Base-by-base conservation (phyloP, 2,797 vertebrate species). In the Orestias chungarensis region DNA sequence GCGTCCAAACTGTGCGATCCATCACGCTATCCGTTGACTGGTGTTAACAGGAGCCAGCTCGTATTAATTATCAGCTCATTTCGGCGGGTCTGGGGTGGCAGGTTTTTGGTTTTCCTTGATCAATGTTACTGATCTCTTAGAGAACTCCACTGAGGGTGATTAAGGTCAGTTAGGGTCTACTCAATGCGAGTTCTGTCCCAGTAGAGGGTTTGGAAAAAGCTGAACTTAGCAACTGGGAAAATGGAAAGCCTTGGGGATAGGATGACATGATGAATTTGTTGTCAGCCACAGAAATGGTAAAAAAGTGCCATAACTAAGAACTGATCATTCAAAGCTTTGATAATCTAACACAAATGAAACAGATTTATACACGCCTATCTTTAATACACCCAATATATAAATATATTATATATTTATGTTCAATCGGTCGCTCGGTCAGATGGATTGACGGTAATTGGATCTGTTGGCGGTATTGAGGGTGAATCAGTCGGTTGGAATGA, bases 1-100 rank as follows among this genome's bases (percentile, higher is more conserved):
- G 76, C 74, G 59, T 90, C 90, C 90, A 91, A 86, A 82, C 81
- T 75, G 89, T 89, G 89, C 82, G 76, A 96, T 97, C 95, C 91
- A 95, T 96, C 95, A 95, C 27, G 66, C 81, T 73, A 87, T 80
- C 74, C 67, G 91, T 91, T 94, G 93, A 88, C 91, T 91, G 79
- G 80, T 84, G 92, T 91, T 95, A 93, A 90, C 87, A 40, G 87
- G 90, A 92, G 87, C 87, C 91, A 86, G 91, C 86, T 90, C 87
- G 93, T 95, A 94, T 95, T 96, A 95, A 96, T 95, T 95, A 95
- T 89, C 94, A 93, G 90, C 80, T 88, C 92, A 90, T 92, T 92
- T 86, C 6, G 71, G 82, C 76, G 85, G 57, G 72, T 66, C 75
- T 78, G 33, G 79, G 82, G 84, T 5, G 62, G 82, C 69, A 74